These are phyloP conservation scores for Anastatus disparis DNA, from an alignment of 1,140 invertebrate species.

Conservation along the genomic window DNA sequence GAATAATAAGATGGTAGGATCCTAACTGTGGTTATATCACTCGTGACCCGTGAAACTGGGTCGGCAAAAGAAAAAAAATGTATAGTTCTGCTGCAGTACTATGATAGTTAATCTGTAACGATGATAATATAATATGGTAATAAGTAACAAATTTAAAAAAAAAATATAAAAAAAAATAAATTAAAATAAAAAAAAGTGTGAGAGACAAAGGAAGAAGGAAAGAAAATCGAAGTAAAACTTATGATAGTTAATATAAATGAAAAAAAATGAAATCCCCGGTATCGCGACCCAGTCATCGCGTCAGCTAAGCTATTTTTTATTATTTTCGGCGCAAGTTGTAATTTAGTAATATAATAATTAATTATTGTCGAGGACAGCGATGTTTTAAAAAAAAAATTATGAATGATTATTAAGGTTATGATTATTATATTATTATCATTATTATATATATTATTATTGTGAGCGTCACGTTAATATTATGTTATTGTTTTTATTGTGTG, in stretches of 20 bases:
- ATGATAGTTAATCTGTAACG: slow-evolving; percentile 63
- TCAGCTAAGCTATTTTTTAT: slow-evolving; percentile 53
- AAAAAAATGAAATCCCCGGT: slow-evolving; percentile 47
- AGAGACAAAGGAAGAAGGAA: slow-evolving; percentile 12
- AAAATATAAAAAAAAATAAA: slow-evolving; percentile 55
- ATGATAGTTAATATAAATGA: slow-evolving; percentile 22
- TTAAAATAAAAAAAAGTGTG: slow-evolving; percentile 43
- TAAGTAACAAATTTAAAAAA: slow-evolving; percentile 52
- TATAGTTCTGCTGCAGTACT: slow-evolving; percentile 62
- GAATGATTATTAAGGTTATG: slow-evolving; percentile 60
- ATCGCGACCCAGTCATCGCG: slow-evolving; percentile 56
- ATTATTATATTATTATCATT: slow-evolving; percentile 62
- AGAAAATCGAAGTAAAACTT: slow-evolving; percentile 27
- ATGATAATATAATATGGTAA: slow-evolving; percentile 61
- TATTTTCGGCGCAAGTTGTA: slow-evolving; percentile 57
- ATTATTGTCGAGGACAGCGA: slow-evolving; percentile 58
- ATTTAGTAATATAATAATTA: slow-evolving; percentile 65
- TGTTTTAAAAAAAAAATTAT: too few relatives aligned
- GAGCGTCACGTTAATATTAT: slow-evolving; percentile 67
- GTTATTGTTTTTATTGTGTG: slow-evolving; percentile 69
- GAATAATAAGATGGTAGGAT: slow-evolving; percentile 43
- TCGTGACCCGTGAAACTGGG: slow-evolving; percentile 51
- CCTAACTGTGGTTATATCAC: slow-evolving; percentile 42
- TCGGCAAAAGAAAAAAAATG: slow-evolving; percentile 55
- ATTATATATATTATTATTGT: slow-evolving; percentile 64